Evolutionary conservation across 1,140 invertebrate species (phyloP).

Genomic region (Eumaeus atala): DNA sequence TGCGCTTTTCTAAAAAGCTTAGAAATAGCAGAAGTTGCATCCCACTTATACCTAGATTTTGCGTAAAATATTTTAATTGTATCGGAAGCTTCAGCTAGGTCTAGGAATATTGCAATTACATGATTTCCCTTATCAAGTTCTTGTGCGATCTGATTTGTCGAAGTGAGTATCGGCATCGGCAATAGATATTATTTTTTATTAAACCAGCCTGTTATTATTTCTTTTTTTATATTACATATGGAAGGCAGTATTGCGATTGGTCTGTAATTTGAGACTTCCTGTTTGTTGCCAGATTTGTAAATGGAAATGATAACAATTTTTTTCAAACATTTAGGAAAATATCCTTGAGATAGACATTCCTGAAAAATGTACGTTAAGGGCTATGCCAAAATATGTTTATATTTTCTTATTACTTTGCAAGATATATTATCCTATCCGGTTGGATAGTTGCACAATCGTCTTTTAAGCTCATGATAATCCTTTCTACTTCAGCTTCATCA

Average conservation of each 20-base stretch:
- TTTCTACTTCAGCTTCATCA: too few species aligned
- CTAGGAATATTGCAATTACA: too few species aligned
- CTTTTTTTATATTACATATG: not conserved
- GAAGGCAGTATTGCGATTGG: too few species aligned
- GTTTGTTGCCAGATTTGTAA: slow-evolving; percentile 17
- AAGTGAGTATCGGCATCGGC: not conserved
- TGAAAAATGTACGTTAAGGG: too few species aligned
- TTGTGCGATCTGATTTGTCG: not conserved
- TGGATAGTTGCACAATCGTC: slow-evolving; percentile 15
- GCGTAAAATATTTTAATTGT: too few species aligned
- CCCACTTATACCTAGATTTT: not conserved
- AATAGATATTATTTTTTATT: not conserved
- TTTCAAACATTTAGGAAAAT: slow-evolving; percentile 19
- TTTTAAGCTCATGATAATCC: too few species aligned
- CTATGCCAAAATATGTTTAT: slow-evolving; percentile 6
- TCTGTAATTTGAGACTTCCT: slow-evolving; percentile 17
- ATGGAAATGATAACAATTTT: slow-evolving; percentile 17
- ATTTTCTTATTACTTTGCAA: slow-evolving; percentile 9
- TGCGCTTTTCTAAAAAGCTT: not conserved
- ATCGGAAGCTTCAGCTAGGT: too few species aligned
- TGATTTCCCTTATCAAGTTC: slow-evolving; percentile 9
- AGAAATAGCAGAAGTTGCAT: not conserved
- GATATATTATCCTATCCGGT: slow-evolving; percentile 16
- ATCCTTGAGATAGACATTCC: slow-evolving; percentile 8
- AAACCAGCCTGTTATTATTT: not conserved